Evolutionary conservation across 30 jellyfish, hydroid and myxozoan genomes (phyloP), one percentile per base, ranked within the genome.

Genomic region (Chrysaora quinquecirrha): DNA sequence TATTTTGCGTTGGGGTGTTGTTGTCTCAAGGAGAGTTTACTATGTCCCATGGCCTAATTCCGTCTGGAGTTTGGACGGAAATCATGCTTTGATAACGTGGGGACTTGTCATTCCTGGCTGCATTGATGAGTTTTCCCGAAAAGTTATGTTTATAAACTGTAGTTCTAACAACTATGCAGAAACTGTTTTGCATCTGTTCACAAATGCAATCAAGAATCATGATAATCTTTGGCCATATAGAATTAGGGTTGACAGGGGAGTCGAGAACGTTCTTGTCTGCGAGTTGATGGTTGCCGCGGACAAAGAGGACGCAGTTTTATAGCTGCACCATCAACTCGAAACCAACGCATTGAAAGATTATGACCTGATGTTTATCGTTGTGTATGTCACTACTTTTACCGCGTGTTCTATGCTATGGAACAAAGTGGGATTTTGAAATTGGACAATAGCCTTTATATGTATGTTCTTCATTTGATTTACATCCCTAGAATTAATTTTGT

Each of bases 81-180:
- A 52, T 19, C 68, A 52, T 52, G 9, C 68, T 3, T 19, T 19
- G 68, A 52, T 64, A 2, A 16, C 72, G 24, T 27, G 61, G 72
- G 56, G 73, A 20, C 28, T 78, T 38, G 82, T 78, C 11, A 61
- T 78, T 22, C 89, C 62, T 78, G 89, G 89, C 34, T 23, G 82
- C 34, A 64, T 78, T 62, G 89, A 78, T 64, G n/a, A 76, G 28
- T 62, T 18, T 24, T 62, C 73, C 27, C 64, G 82, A 34, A 63
- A n/a, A 23, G 48, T 78, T 1, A 10, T 78, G 81, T 78, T 62
- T 24, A 7, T 52, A 54, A 11, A 63, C 10, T 64, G 67, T 12
- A 78, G 82, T 30, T 4, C 61, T 19, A 52, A 78, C 89, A 34
- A 64, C 28, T 34, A 0, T 3, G 49, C 54, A 22, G 30, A 46